A percentile compares a stretch with the other conserved stretches of the same genome.
Conservation (phyloP, 2,888 invertebrate genomes). For the Sinohyriopsis cumingii region DNA sequence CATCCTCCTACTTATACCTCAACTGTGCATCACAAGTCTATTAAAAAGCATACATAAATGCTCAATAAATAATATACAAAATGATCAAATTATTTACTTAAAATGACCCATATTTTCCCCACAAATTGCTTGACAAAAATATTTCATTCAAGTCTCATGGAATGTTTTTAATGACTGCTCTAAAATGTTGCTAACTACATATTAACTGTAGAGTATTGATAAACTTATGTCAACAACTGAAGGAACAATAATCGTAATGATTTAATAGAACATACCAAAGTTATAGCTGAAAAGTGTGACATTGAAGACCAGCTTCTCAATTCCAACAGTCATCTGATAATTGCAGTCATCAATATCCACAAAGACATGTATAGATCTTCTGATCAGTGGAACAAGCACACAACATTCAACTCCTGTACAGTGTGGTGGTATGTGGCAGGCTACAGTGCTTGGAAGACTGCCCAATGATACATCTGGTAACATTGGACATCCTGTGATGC, state of each 20-base stretch:
- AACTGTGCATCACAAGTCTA: too few relatives aligned
- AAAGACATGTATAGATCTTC: slow-evolving; percentile 3
- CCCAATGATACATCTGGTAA: background rate
- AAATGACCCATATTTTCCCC: background rate
- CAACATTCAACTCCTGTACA: slow-evolving; percentile 16
- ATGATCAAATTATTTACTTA: background rate
- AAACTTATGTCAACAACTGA: too few relatives aligned
- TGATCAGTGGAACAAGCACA: slow-evolving; percentile 4
- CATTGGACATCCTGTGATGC: slow-evolving; percentile 8
- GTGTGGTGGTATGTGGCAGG: slow-evolving; percentile 7
- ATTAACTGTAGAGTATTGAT: too few relatives aligned
- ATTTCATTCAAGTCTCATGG: too few relatives aligned
- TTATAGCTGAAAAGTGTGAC: slow-evolving; percentile 10
- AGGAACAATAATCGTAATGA: background rate
- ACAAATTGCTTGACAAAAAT: too few relatives aligned
- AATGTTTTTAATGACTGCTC: too few relatives aligned
- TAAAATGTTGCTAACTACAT: too few relatives aligned
- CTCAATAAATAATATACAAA: slow-evolving; percentile 4
- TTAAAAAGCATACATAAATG: too few relatives aligned
- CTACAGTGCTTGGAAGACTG: slow-evolving; percentile 3
- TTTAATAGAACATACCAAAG: slow-evolving; percentile 8
- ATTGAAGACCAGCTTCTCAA: slow-evolving; percentile 15
- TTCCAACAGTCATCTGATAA: slow-evolving; percentile 16
- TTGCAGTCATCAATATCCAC: slow-evolving; percentile 17
- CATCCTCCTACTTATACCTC: too few relatives aligned